Percentiles rank a stretch among this genome's conserved stretches.
These are phyloP conservation scores for Empidonax traillii DNA, from an alignment of 2,113 vertebrate species.

Conservation along the genomic window DNA sequence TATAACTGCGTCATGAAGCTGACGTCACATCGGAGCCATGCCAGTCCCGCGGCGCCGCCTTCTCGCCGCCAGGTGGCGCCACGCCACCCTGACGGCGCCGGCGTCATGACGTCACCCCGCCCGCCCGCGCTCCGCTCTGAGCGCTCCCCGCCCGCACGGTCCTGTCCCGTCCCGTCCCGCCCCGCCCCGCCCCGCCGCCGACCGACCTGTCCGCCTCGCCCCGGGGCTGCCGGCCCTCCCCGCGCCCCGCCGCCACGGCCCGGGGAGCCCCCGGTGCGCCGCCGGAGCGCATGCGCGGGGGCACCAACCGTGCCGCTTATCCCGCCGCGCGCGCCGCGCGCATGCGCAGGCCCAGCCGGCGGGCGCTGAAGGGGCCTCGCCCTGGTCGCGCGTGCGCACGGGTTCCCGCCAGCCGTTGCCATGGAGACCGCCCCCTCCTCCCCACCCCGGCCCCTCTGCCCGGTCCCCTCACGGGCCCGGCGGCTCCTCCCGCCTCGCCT, in stretches of 20 bases:
- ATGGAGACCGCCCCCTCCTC: rapidly evolving
- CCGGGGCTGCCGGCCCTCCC: background rate
- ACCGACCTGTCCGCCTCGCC: background rate
- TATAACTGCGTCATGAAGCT: rapidly evolving
- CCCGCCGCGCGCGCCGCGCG: rapidly evolving
- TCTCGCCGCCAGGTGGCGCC: background rate
- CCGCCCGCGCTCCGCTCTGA: background rate
- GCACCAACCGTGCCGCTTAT: too few species aligned
- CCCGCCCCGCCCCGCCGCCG: background rate
- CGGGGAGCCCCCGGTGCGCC: too few species aligned
- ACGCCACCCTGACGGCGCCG: background rate
- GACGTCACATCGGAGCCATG: too few species aligned
- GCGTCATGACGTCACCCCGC: background rate
- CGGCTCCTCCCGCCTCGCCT: rapidly evolving
- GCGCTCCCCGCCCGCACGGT: too few species aligned
- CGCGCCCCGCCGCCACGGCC: background rate
- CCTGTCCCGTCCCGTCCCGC: background rate
- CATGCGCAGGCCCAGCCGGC: background rate
- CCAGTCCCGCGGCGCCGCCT: background rate
- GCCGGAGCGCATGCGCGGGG: too few species aligned
- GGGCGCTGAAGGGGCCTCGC: rapidly evolving
- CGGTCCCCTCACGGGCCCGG: rapidly evolving
- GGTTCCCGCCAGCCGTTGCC: background rate
- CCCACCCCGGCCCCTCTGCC: rapidly evolving
- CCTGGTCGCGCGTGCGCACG: background rate